phyloP scores from a whole-genome alignment of 2,113 vertebrate genomes.

The Pelobates fuscus region DNA sequence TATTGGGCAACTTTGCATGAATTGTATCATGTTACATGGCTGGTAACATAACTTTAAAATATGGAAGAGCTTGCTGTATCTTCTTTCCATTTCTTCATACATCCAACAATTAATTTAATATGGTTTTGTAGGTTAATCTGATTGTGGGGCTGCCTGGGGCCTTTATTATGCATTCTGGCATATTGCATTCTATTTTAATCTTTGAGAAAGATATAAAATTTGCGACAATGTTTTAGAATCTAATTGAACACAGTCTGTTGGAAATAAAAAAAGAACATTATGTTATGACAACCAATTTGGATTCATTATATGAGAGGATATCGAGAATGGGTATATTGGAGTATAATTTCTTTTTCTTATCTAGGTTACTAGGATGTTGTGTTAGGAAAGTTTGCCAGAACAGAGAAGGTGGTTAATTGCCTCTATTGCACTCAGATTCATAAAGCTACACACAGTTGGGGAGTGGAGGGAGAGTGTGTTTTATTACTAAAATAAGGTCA shows the following conservation, averaged over 20 bases:
- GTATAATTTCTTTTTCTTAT: conserved; percentile 33
- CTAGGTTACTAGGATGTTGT: conserved; percentile 10
- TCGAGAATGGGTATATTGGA: conserved; percentile 38
- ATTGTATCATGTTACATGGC: conserved; percentile 43
- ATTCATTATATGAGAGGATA: conserved; percentile 46
- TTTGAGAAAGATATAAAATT: conserved; percentile 50
- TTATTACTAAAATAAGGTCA: too few species aligned
- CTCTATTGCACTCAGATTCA: too few species aligned
- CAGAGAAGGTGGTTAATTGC: too few species aligned
- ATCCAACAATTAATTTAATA: conserved; percentile 47
- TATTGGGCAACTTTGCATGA: conserved; percentile 18
- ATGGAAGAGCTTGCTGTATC: conserved; percentile 12
- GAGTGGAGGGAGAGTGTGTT: too few species aligned
- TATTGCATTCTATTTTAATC: conserved; percentile 51
- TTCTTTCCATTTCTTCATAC: conserved; percentile 42
- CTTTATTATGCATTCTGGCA: conserved; percentile 43
- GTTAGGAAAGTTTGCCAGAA: not conserved
- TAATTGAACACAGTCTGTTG: conserved; percentile 50
- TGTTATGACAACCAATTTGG: conserved; percentile 50
- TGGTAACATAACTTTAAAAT: not conserved
- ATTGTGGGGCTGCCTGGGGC: conserved; percentile 49
- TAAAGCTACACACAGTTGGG: too few species aligned
- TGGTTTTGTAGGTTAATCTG: conserved; percentile 45
- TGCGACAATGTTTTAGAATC: conserved; percentile 48
- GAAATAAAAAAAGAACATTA: conserved; percentile 50